phyloP scores from a whole-genome alignment of 2,888 invertebrate genomes.

The Brachypalpus laphriformis region DNA sequence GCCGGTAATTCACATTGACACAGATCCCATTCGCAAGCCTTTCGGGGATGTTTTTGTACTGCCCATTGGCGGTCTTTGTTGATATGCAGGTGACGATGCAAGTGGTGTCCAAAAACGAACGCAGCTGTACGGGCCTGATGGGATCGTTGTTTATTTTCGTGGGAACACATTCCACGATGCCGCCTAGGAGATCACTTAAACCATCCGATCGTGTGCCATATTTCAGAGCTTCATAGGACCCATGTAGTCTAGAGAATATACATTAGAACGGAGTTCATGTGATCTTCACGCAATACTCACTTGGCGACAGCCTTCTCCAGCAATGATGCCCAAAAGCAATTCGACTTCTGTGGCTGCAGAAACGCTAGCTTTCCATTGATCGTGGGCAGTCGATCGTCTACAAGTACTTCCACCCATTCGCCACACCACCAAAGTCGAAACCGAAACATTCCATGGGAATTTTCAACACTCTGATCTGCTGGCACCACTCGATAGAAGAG shows the following conservation, averaged over 20 bases:
- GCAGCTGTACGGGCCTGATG: constrained; percentile 85
- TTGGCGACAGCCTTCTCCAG: constrained; percentile 97
- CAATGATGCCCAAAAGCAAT: constrained; percentile 94
- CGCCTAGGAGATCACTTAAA: constrained; percentile 93
- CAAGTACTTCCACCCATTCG: constrained; percentile 94
- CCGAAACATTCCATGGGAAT: constrained; percentile 90
- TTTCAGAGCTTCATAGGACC: constrained; percentile 96
- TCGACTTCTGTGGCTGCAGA: constrained; percentile 90
- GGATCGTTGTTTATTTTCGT: constrained; percentile 88
- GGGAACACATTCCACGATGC: constrained; percentile 92
- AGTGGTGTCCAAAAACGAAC: constrained; percentile 90
- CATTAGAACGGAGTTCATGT: background rate
- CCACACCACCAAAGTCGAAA: constrained; percentile 97
- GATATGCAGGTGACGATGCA: constrained; percentile 91
- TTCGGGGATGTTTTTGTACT: constrained; percentile 85
- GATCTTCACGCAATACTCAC: constrained; percentile 83
- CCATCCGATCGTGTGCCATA: constrained; percentile 95
- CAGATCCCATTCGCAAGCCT: constrained; percentile 87
- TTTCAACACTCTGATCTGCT: constrained; percentile 92
- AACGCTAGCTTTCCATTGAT: constrained; percentile 94
- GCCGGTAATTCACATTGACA: constrained; percentile 90
- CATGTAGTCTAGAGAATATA: constrained; percentile 87
- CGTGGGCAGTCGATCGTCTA: constrained; percentile 94
- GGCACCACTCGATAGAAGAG: constrained; percentile 96
- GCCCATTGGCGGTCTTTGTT: constrained; percentile 80